These are phyloP conservation scores for Halcyon leucocephala DNA, from an alignment of 2,797 vertebrate genomes.

Conservation along the genomic window DNA sequence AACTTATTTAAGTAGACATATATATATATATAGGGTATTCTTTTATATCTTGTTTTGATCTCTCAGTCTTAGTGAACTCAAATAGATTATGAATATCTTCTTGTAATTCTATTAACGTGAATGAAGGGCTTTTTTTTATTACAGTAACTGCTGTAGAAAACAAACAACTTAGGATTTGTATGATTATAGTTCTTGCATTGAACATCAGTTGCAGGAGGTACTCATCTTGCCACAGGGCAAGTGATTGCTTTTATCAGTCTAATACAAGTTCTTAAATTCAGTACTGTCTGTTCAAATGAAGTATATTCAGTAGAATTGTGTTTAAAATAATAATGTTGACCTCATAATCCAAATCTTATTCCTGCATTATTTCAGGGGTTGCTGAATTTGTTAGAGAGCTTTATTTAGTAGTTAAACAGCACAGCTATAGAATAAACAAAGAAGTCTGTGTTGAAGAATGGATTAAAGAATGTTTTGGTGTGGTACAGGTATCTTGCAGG, in stretches of 20 bases:
- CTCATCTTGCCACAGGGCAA: neutral
- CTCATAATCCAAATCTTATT: neutral
- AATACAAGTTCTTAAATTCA: neutral
- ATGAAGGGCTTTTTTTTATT: neutral
- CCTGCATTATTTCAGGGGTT: neutral
- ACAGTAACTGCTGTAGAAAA: conserved; percentile 16
- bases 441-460: neutral
- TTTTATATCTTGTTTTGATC: conserved; percentile 53
- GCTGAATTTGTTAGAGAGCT: neutral
- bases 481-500: neutral
- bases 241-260: neutral
- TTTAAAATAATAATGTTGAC: conserved; percentile 26
- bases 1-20: neutral
- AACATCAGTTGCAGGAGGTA: neutral
- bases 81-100: conserved; percentile 20
- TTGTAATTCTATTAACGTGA: conserved; percentile 31
- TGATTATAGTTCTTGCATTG: neutral
- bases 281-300: neutral
- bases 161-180: neutral
- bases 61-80: conserved; percentile 33
- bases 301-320: neutral
- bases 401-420: neutral
- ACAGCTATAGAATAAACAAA: neutral
- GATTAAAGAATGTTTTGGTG: neutral
- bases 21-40: neutral